These are phyloP conservation scores for Cynoglossus semilaevis DNA, from an alignment of 2,113 vertebrate species.

Conservation along the genomic window DNA sequence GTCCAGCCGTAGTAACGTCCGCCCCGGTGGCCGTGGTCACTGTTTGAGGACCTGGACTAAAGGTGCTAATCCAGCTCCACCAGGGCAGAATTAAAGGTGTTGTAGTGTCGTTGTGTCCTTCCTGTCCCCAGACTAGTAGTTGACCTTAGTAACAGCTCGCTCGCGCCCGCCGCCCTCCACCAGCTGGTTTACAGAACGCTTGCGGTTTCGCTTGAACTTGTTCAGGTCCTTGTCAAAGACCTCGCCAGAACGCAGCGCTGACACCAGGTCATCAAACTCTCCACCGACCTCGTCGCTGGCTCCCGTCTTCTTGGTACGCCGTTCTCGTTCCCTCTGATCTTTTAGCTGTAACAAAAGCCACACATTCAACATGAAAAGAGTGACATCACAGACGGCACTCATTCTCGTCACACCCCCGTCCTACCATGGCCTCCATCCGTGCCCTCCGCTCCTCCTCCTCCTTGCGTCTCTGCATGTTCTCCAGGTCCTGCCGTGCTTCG, in stretches of 20 bases:
- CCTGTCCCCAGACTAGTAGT: slow-evolving; percentile 77
- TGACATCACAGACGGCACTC: too few relatives aligned
- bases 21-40: slow-evolving; percentile 18
- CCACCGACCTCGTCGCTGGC: slow-evolving; percentile 88
- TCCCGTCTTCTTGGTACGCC: slow-evolving; percentile 83
- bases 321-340: slow-evolving; percentile 91
- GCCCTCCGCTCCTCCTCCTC: slow-evolving; percentile 93
- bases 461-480: slow-evolving; percentile 92
- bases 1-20: slow-evolving; percentile 44
- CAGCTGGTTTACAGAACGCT: slow-evolving; percentile 87
- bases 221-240: slow-evolving; percentile 98
- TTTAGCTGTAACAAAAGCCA: slow-evolving; percentile 79
- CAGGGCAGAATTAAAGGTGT: slow-evolving; percentile 36
- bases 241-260: slow-evolving; percentile 90
- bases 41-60: slow-evolving; percentile 28
- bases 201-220: slow-evolving; percentile 96
- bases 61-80: slow-evolving; percentile 39
- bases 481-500: slow-evolving; percentile 92
- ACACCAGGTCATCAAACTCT: slow-evolving; percentile 96
- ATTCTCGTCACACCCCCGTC: slow-evolving; percentile 9
- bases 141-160: slow-evolving; percentile 86
- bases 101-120: neutral
- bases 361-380: too few relatives aligned
- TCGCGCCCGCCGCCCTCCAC: slow-evolving; percentile 85
- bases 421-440: slow-evolving; percentile 95